Conservation (phyloP, 2,113 vertebrate species). For the Rhombomys opimus region DNA sequence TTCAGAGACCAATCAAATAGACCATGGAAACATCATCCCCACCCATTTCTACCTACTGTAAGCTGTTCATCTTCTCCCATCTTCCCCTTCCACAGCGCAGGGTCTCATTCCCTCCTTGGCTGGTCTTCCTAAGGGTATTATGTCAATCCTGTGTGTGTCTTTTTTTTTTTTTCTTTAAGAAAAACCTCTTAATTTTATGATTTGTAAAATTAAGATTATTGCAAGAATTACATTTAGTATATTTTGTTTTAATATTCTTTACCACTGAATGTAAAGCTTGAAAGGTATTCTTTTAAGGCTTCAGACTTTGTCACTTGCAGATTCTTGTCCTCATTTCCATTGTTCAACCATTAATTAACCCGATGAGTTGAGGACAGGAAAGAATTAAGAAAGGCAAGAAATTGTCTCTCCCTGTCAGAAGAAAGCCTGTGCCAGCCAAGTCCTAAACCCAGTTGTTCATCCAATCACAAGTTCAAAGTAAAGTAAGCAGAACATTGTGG, state of each 20-base stretch:
- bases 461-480: neutral
- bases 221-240: neutral
- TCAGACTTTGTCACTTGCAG: neutral
- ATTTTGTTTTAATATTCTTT: neutral
- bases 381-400: neutral
- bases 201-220: neutral
- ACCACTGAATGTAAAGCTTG: neutral
- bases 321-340: neutral
- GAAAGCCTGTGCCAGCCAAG: neutral
- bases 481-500: neutral
- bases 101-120: neutral
- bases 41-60: neutral
- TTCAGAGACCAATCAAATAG: neutral
- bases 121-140: neutral
- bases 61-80: neutral
- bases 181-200: neutral
- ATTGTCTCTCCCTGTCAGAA: neutral
- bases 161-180: neutral
- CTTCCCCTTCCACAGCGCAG: neutral
- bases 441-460: neutral
- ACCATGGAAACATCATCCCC: neutral
- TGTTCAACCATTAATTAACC: neutral
- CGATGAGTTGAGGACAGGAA: neutral
- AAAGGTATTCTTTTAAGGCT: neutral
- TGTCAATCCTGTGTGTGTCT: neutral